phyloP scores from a whole-genome alignment of 2,888 invertebrate genomes.

The Ornithoptera priamus region DNA sequence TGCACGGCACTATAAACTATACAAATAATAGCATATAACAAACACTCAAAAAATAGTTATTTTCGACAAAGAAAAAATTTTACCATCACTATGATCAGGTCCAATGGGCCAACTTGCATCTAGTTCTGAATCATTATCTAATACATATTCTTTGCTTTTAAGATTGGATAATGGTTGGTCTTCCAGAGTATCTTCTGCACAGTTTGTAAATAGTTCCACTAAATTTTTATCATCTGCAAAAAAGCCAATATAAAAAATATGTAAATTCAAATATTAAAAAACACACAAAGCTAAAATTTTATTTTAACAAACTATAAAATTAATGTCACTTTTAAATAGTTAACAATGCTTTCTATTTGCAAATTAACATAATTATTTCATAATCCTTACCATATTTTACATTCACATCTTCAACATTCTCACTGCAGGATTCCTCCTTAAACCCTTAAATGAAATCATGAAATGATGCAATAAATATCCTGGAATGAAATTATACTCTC shows the following conservation, averaged over 20 bases:
- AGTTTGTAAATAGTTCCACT: conserved; percentile 6
- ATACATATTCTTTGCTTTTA: conserved; percentile 25
- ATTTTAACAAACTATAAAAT: too few species aligned
- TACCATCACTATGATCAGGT: conserved; percentile 31
- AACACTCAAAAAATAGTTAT: too few species aligned
- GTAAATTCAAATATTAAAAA: too few species aligned
- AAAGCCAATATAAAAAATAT: background rate
- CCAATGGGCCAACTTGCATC: conserved; percentile 32
- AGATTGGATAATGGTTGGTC: conserved; percentile 40
- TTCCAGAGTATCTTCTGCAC: conserved; percentile 36
- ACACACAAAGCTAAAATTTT: too few species aligned
- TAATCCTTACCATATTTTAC: background rate
- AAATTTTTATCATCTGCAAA: conserved; percentile 20
- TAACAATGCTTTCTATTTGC: background rate
- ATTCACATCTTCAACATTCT: background rate
- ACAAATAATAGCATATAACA: too few species aligned
- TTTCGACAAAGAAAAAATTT: background rate
- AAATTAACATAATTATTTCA: too few species aligned
- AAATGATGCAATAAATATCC: conserved; percentile 9
- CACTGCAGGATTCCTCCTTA: conserved; percentile 10
- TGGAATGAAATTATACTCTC: conserved; percentile 13
- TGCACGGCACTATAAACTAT: too few species aligned
- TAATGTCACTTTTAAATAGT: too few species aligned
- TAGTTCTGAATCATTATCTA: conserved; percentile 14
- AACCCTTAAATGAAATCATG: conserved; percentile 20